Base-by-base conservation (phyloP, 2,888 invertebrate species). In the Bruchidius siliquastri region DNA sequence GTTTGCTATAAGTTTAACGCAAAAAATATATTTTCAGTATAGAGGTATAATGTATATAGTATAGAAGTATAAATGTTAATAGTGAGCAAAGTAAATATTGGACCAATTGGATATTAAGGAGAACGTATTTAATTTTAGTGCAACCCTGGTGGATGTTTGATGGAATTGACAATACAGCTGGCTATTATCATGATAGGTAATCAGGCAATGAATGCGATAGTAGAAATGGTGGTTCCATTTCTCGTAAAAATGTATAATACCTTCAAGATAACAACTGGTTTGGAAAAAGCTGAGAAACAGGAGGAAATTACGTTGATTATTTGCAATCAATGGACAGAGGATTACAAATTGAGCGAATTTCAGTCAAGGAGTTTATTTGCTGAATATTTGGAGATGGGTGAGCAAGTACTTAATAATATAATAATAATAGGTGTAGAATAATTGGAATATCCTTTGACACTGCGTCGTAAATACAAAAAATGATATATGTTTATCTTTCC, bases 341-440 rank as follows among this genome's bases (percentile, higher is more conserved):
- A 95, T 85, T 93, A 90, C 81, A 90, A 91, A 82, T 86, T 95
- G 74, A 85, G 89, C 30, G 89, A 91, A 70, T 89, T 91, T 83
- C 88, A 91, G 72, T 90, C 91, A 21, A 88, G 91, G 75, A 92
- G 92, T 49, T 87, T 96, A 69, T 95, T 94, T 85, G 89, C 91
- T 70, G 95, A 96, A 85, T 96, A 96, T 86, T 88, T 96, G 73
- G 95, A 96, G 89, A 95, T 96, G 94, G 91, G 94, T 93, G 84
- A 85, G 88, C 82, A 67, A 3, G 13, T 22, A 8, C 21, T 26
- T 26, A 26, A 4, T 26, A 26, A n/a, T n/a, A n/a, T n/a, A n/a
- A n/a, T n/a, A n/a, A n/a, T n/a, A n/a, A n/a, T n/a, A n/a, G n/a
- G n/a, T n/a, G n/a, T n/a, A n/a, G n/a, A n/a, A n/a, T n/a, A n/a